Conservation (phyloP, 2,888 invertebrate species). For the Chymomyza fuscimana region DNA sequence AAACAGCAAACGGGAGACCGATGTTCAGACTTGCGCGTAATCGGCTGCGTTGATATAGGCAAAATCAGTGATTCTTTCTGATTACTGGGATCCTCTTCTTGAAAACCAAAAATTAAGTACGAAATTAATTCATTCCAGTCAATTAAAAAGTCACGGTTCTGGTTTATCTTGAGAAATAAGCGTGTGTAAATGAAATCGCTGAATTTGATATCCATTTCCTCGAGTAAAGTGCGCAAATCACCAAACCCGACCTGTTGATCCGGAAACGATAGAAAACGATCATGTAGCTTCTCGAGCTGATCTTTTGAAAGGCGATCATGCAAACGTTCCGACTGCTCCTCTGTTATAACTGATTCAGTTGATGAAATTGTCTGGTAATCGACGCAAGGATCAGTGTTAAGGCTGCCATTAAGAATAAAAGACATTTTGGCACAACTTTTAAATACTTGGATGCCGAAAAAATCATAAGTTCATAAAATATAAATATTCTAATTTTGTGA, state of each 20-base stretch:
- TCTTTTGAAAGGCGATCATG: slow-evolving; percentile 73
- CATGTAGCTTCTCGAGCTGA: slow-evolving; percentile 68
- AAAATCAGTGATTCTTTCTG: slow-evolving; percentile 83
- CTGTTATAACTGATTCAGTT: slow-evolving; percentile 29
- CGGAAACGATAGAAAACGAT: slow-evolving; percentile 50
- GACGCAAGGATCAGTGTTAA: slow-evolving; percentile 43
- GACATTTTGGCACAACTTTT: slow-evolving; percentile 36
- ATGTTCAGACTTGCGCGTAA: slow-evolving; percentile 84
- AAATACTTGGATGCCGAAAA: background rate
- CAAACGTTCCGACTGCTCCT: slow-evolving; percentile 68
- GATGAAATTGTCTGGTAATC: slow-evolving; percentile 72
- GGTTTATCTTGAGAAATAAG: slow-evolving; percentile 84
- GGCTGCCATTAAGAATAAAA: slow-evolving; percentile 32
- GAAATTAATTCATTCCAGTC: slow-evolving; percentile 90
- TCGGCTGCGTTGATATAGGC: slow-evolving; percentile 83
- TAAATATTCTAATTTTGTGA: background rate
- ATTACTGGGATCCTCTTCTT: slow-evolving; percentile 83
- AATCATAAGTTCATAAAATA: background rate
- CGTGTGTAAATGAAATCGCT: slow-evolving; percentile 83
- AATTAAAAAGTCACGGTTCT: slow-evolving; percentile 81
- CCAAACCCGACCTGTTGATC: slow-evolving; percentile 54
- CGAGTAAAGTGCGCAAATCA: slow-evolving; percentile 67
- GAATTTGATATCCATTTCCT: slow-evolving; percentile 61
- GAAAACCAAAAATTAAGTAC: slow-evolving; percentile 87
- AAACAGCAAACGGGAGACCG: slow-evolving; percentile 85